Evolutionary conservation across 2,113 vertebrate species (phyloP).

Genomic region (Pterocles orientalis): DNA sequence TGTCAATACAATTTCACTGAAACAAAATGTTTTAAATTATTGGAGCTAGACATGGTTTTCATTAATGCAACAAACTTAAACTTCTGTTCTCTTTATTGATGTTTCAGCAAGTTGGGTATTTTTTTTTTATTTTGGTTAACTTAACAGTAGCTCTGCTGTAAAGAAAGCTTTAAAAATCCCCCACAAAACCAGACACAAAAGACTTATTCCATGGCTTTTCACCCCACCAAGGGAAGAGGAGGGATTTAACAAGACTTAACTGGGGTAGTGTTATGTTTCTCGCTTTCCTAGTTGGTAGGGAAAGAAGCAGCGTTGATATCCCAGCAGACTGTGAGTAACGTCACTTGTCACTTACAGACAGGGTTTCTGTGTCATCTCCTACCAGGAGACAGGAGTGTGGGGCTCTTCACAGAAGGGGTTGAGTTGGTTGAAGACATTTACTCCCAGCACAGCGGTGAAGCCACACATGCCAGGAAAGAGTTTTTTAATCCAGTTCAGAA

Average conservation of each 20-base stretch:
- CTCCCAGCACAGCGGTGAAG: background rate
- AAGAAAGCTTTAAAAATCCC: background rate
- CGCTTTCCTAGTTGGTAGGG: background rate
- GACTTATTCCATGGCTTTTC: background rate
- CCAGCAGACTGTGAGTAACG: background rate
- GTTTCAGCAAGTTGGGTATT: background rate
- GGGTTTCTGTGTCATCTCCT: background rate
- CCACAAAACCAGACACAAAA: background rate
- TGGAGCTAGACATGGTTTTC: background rate
- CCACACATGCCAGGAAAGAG: background rate
- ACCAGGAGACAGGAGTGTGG: background rate
- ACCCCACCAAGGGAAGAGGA: background rate
- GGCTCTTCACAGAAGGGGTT: background rate
- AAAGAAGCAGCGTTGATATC: background rate
- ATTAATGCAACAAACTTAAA: background rate
- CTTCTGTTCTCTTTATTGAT: background rate
- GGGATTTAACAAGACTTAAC: background rate
- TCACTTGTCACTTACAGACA: background rate
- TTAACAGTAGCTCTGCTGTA: background rate
- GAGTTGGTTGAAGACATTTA: background rate
- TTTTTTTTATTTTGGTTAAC: background rate
- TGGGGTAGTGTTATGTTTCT: background rate
- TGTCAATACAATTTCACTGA: background rate
- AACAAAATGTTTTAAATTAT: rapidly evolving
- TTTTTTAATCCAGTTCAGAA: background rate